Evolutionary conservation across 1,140 invertebrate species (phyloP), one percentile per base, ranked within the genome.

Genomic region (Leptinotarsa texana): DNA sequence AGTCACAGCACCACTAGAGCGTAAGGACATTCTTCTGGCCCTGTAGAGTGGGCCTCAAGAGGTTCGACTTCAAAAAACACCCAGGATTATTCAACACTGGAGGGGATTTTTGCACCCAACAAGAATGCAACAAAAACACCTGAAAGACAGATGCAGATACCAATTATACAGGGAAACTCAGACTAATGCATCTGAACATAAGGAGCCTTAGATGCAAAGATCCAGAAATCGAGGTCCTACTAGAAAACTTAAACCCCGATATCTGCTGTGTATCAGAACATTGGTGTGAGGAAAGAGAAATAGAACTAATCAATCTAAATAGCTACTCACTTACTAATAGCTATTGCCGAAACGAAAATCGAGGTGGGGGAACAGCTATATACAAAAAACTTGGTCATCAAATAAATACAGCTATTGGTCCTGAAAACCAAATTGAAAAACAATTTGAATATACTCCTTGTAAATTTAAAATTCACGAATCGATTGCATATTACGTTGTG

Each of bases 51-150:
- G 13, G 13, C 49, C 17, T 57, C 49, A 57, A 57, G 49, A 13
- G 49, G 17, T 51, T 51, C 49, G 49, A 57, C 49, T 15, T 57
- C 49, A 57, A 57, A 57, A 57, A 57, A n/a, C 49, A 57, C n/a
- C 49, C 49, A 13, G 13, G n/a, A 13, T 5, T 17, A 57, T 5
- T 57, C 15, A 17, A 57, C 13, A n/a, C 3, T 17, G 63, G 15
- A 27, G 63, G 63, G 63, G 63, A 65, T 65, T 21, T 65, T 65
- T 18, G 63, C 24, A 22, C 13, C 13, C 63, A 65, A 65, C 63
- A 65, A 65, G 27, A 27, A 27, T 33, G 33, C 33, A 33, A 33
- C 6, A 17, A 62, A 21, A n/a, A 21, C 61, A 62, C 17, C 61
- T 17, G 5, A n/a, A 62, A 62, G 17, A 17, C 17, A 21, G 3